phyloP scores from a whole-genome alignment of 2,113 vertebrate genomes.

The cattle (Bos taurus) region DNA sequence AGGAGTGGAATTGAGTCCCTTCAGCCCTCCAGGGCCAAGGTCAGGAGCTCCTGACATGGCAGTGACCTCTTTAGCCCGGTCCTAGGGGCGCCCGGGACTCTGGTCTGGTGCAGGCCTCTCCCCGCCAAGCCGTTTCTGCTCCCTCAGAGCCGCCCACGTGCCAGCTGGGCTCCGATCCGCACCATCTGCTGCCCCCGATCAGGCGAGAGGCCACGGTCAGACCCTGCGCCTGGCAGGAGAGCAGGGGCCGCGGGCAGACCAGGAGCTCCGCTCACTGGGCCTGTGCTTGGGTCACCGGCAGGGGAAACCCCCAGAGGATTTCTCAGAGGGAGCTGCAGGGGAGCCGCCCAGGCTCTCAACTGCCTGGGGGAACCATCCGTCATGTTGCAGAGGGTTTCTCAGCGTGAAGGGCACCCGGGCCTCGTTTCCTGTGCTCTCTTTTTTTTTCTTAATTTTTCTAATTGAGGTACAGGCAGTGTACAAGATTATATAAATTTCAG shows the following conservation, averaged over 20 bases:
- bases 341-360: background rate
- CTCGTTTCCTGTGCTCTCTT: background rate
- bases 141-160: background rate
- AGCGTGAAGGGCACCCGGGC: background rate
- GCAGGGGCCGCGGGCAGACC: background rate
- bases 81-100: background rate
- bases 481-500: background rate
- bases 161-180: background rate
- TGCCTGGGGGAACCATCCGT: background rate
- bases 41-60: background rate
- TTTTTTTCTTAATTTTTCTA: background rate
- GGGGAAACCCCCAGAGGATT: background rate
- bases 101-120: background rate
- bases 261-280: background rate
- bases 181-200: conserved; percentile 41
- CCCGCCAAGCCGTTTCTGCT: background rate
- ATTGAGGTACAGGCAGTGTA: background rate
- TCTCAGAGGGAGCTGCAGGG: background rate
- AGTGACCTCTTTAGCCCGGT: background rate
- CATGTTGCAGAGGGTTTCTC: background rate
- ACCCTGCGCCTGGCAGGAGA: background rate
- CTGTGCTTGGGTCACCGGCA: background rate
- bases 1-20: background rate
- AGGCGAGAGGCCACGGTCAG: background rate
- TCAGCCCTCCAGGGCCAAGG: background rate